Evolutionary conservation across 2,113 vertebrate species (phyloP), one percentile per base, ranked within the genome.

Genomic region (Hyperopisus bebe): DNA sequence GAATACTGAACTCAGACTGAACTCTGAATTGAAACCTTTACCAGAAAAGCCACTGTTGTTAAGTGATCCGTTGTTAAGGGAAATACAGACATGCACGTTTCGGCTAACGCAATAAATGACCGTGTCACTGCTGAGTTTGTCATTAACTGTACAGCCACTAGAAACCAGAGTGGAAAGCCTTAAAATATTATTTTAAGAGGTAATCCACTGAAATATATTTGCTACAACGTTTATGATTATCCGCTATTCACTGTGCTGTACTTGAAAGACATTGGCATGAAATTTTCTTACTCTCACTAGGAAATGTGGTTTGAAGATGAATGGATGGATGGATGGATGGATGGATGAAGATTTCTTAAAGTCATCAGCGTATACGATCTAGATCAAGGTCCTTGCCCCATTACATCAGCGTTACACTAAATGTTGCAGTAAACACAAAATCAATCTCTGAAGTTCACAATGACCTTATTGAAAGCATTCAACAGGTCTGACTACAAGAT

Each of bases 51-150:
- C 74, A 80, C 74, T 80, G 74, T 80, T 80, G 74, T 77, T 77
- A 77, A 77, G 70, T 39, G 70, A 77, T 77, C 70, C 11, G 70
- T 77, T 77, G 70, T 80, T 80, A 80, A 39, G 74, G 74, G 17
- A 80, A 80, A 80, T 35, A 42, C 2, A 80, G 74, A 80, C 35
- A 42, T 42, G 74, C 8, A 80, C 35, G 15, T 80, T 70, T 80
- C 15, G 6, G 74, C 35, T 7, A 35, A 80, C 74, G 8, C 11
- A 94, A 93, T 93, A 94, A 95, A 95, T 95, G 94, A 94, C 94
- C 93, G 94, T 93, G 91, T 92, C 92, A 93, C 94, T 93, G 92
- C 91, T 90, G 92, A 89, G 90, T 94, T 94, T 94, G 94, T 95
- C 95, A 92, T 95, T 95, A 94, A 89, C 92, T 92, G 93, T 94